Evolutionary conservation across 2,113 vertebrate species (phyloP).

Genomic region (Plecturocebus donacophilus): DNA sequence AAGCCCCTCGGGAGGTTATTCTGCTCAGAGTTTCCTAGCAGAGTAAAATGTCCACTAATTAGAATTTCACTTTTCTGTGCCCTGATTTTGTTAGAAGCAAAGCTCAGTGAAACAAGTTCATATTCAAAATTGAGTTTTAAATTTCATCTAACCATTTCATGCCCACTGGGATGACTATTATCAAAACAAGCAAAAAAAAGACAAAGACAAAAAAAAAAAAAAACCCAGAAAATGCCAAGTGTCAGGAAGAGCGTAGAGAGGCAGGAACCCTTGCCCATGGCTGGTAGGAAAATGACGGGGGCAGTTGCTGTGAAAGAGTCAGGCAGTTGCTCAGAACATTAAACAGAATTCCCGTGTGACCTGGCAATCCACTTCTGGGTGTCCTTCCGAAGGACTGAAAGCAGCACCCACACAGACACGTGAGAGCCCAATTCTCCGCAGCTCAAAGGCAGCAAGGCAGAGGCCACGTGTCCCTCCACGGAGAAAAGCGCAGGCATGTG

Average conservation of each 20-base stretch:
- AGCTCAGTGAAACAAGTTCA: no score
- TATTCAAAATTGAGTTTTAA: background rate
- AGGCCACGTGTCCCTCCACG: no score
- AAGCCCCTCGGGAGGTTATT: background rate
- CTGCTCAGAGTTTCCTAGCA: background rate
- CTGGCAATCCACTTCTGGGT: background rate
- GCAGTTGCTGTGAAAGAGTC: rapidly evolving
- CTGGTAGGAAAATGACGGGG: rapidly evolving
- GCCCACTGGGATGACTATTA: background rate
- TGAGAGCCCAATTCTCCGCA: no score
- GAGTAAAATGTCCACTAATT: background rate
- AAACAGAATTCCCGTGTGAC: background rate
- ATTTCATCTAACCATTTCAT: background rate
- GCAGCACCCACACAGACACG: no score
- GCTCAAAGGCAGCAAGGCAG: no score
- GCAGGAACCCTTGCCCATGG: rapidly evolving
- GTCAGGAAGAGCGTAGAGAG: rapidly evolving
- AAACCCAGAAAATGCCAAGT: background rate
- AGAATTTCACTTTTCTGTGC: background rate
- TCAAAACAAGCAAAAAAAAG: background rate
- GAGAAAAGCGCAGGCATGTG: no score
- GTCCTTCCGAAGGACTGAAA: background rate
- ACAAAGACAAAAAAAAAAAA: background rate
- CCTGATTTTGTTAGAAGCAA: background rate
- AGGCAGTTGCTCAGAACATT: background rate